Base-by-base conservation (phyloP, 1,140 invertebrate species). In the Drosophila tristis region DNA sequence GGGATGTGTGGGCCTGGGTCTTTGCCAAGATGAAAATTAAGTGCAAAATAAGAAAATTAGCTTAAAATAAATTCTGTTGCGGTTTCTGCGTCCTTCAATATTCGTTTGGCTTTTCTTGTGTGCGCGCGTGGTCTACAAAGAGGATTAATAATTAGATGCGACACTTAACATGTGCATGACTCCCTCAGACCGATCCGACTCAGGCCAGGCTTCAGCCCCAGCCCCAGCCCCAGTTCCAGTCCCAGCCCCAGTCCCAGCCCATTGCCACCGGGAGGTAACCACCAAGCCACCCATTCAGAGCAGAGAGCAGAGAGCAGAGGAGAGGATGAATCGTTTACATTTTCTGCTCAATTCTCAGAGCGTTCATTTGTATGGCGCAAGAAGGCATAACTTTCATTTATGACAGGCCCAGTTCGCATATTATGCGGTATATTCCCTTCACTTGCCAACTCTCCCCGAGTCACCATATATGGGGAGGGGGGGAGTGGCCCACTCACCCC, bases 1-100 rank as follows among this genome's bases (percentile, higher is more conserved):
- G 42, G n/a, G 53, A 39, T 64, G 71, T 25, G 55, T 7, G 48
- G 26, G 35, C 23, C 23, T 76, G 76, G 65, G 74, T 63, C 58
- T 60, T 25, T 51, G 60, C 55, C 54, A 74, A 57, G 70, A 65
- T 78, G 84, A 66, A 82, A 86, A 86, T 87, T 89, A 86, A 86
- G 84, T 89, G 84, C 58, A 82, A 82, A 86, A 86, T 89, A 89
- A 74, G 81, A 82, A 86, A 86, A 86, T 86, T 89, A 86, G 84
- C 81, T 86, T 87, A 82, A 86, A 86, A 82, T 86, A 82, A 75
- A 74, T 75, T 76, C 44, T 70, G 56, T 70, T 76, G 74, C 63
- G 74, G 75, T 82, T 81, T 48, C 48, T 53, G 70, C 64, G 78
- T 62, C 64, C 81, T 80, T 81, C 79, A 85, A 86, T 80, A 80